phyloP scores from a whole-genome alignment of 2,113 vertebrate species.

The crab-eating macaque (Macaca fascicularis) region T2T-MFA8v1.1 NC_088378.1:79854001-79854500 shows the following conservation, averaged over 20 bases:
- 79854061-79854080: constrained; percentile 44
- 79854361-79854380: background rate
- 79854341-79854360: background rate
- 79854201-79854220: background rate
- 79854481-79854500: background rate
- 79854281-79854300: background rate
- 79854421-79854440: background rate
- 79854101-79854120: constrained; percentile 63
- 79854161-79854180: background rate
- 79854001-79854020: constrained; percentile 54
- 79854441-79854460: background rate
- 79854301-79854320: background rate
- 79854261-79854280: background rate
- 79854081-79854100: constrained; percentile 52
- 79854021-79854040: constrained; percentile 66
- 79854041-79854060: constrained; percentile 52
- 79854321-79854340: background rate
- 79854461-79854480: background rate
- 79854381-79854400: background rate
- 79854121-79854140: constrained; percentile 26
- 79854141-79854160: constrained; percentile 49
- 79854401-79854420: background rate
- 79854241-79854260: background rate
- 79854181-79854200: background rate
- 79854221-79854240: background rate